phyloP scores from a whole-genome alignment of 2,888 invertebrate genomes.

The Nomada ruficornis region DNA sequence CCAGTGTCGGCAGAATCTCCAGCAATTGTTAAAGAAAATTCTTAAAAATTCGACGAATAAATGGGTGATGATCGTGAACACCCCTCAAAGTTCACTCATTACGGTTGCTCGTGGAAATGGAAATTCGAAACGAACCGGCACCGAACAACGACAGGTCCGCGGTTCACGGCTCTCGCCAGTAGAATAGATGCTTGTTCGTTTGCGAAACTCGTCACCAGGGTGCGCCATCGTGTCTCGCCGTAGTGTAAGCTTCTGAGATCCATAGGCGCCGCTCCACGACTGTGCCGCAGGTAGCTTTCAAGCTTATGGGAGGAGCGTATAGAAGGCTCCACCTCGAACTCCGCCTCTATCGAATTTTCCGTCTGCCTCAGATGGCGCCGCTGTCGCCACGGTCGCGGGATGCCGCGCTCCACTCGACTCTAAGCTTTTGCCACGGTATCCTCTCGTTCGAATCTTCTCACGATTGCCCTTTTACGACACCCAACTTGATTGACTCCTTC shows the following conservation, averaged over 20 bases:
- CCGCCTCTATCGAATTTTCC: conserved; percentile 77
- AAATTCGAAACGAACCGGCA: conserved; percentile 30
- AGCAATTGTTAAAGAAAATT: not conserved
- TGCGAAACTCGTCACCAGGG: conserved; percentile 66
- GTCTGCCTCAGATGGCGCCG: conserved; percentile 62
- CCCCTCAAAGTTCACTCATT: conserved; percentile 2
- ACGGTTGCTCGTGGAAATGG: not conserved
- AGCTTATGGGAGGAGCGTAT: conserved; percentile 81
- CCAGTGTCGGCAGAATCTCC: not conserved
- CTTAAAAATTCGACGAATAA: not conserved
- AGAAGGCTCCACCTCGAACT: conserved; percentile 81
- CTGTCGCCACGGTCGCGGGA: conserved; percentile 27
- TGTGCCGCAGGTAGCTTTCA: conserved; percentile 72
- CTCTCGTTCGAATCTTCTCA: conserved; percentile 20
- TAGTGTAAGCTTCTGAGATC: conserved; percentile 73
- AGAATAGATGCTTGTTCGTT: conserved; percentile 67
- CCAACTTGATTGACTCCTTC: conserved; percentile 11
- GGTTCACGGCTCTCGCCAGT: conserved; percentile 66
- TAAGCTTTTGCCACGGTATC: conserved; percentile 34
- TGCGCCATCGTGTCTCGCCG: conserved; percentile 74
- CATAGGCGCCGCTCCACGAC: conserved; percentile 73
- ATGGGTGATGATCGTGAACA: conserved; percentile 12
- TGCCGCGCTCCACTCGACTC: conserved; percentile 47
- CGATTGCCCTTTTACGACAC: conserved; percentile 40
- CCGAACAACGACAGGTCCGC: conserved; percentile 61